A percentile compares a stretch with the other conserved stretches of the same genome.
phyloP scores from a whole-genome alignment of 1,140 invertebrate genomes.

The Drosophila orosa region DNA sequence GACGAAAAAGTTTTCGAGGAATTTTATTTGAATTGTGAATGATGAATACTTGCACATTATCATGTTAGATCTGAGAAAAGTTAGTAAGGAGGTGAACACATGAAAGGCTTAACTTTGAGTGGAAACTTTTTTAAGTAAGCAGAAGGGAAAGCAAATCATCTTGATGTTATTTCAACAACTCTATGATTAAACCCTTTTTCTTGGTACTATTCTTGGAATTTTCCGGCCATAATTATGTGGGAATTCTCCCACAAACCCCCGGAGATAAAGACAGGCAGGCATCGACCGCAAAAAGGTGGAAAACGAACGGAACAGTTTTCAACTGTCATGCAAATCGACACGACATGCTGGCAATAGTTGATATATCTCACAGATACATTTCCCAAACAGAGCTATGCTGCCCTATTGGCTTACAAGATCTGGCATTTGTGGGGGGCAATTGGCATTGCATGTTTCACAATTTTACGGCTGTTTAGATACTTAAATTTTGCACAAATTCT shows the following conservation, averaged over 20 bases:
- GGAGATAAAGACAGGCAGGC: constrained; percentile 16
- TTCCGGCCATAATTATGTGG: constrained; percentile 33
- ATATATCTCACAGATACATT: constrained; percentile 42
- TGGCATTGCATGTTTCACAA: constrained; percentile 71
- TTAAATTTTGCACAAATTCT: constrained; percentile 57
- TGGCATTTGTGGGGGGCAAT: constrained; percentile 52
- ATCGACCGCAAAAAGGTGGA: constrained; percentile 38
- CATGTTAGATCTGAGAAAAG: constrained; percentile 17
- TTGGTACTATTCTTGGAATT: constrained; percentile 14
- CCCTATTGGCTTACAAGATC: constrained; percentile 50
- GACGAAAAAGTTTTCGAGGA: constrained; percentile 25
- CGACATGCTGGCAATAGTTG: constrained; percentile 38
- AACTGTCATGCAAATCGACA: constrained; percentile 51
- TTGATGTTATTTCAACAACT: not conserved
- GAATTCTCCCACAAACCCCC: constrained; percentile 27
- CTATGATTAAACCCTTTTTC: constrained; percentile 28
- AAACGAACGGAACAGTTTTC: constrained; percentile 35
- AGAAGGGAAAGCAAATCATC: constrained; percentile 4
- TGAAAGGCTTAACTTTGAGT: constrained; percentile 8
- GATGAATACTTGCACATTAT: constrained; percentile 33
- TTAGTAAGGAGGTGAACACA: not conserved
- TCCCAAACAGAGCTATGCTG: constrained; percentile 23
- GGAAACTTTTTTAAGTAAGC: constrained; percentile 1
- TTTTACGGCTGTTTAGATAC: constrained; percentile 79
- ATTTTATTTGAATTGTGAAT: constrained; percentile 24